Evolutionary conservation across 1,140 invertebrate genomes (phyloP).

Genomic region (Mesaphorura yosii): DNA sequence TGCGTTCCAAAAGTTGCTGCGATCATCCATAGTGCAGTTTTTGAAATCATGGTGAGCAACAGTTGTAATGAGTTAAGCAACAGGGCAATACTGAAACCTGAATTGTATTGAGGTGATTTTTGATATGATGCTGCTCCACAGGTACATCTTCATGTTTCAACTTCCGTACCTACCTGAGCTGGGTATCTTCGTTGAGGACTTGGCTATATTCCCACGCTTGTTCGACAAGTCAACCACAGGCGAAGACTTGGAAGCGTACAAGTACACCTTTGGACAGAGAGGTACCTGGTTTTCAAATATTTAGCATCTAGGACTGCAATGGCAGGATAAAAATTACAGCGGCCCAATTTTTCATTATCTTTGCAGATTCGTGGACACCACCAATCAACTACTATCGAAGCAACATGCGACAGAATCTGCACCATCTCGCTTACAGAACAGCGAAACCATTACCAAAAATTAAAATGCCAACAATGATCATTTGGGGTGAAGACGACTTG

Average conservation of each 20-base stretch:
- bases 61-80: background rate
- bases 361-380: constrained; percentile 24
- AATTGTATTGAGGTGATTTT: too few relatives aligned
- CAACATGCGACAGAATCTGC: too few relatives aligned
- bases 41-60: constrained; percentile 28
- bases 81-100: background rate
- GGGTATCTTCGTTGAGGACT: constrained; percentile 40
- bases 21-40: constrained; percentile 6
- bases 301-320: background rate
- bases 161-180: constrained; percentile 49
- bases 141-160: constrained; percentile 55
- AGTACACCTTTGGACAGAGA: constrained; percentile 49
- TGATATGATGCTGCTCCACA: constrained; percentile 32
- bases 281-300: constrained; percentile 40
- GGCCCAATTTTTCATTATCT: background rate
- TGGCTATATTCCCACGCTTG: constrained; percentile 34
- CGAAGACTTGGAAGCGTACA: constrained; percentile 53
- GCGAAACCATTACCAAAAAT: too few relatives aligned
- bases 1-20: background rate
- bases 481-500: constrained; percentile 47
- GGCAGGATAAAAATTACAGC: background rate
- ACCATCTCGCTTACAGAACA: too few relatives aligned
- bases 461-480: constrained; percentile 38
- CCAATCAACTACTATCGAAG: constrained; percentile 30
- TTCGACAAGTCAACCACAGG: constrained; percentile 33